Base-by-base conservation (phyloP, 1,140 invertebrate genomes). In the Hypsibius dujardini region DNA sequence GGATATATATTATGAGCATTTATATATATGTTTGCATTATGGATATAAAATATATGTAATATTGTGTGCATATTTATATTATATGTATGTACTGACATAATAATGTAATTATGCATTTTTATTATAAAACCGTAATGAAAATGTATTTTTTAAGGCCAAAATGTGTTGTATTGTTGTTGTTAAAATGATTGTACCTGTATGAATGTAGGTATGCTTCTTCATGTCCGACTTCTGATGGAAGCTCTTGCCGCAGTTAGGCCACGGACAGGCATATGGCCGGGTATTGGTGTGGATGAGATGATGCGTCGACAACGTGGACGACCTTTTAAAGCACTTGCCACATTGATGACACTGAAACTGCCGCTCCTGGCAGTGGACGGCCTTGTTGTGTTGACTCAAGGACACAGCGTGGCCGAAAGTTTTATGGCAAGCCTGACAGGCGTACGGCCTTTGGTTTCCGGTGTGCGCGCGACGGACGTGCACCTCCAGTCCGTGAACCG, bases 231-330 rank as follows among this genome's bases (percentile, higher is more conserved):
- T 84, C 75, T 85, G 84, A 74, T 79, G 83, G 77, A 85, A 84
- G 78, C 85, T 79, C 81, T 87, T 87, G 2, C 84, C 84, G 77
- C 86, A 87, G 72, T 84, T 79, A 2, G 77, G 93, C 80, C 91
- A 95, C 79, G 91, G 90, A 79, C 92, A 96, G 1, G 92, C 91
- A 79, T 95, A 95, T 42, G 91, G 91, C 76, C 91, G 83, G 47
- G 95, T 98, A 81, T 98, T 94, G 71, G 90, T 95, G 82, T 98
- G 95, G 76, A 98, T 98, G 71, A 98, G 86, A 67, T 98, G 86
- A 82, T 98, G 95, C 14, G 95, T 98, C 72, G 92, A 95, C 46
- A 98, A 82, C 0, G 95, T 98, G 75, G 92, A 96, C 70, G 94
- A 97, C 73, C 95, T 81, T 81, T 98, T 98, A 84, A 98, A 98